Evolutionary conservation across 1,140 invertebrate species (phyloP), one percentile per base, ranked within the genome.

Genomic region (Onthophagus taurus): DNA sequence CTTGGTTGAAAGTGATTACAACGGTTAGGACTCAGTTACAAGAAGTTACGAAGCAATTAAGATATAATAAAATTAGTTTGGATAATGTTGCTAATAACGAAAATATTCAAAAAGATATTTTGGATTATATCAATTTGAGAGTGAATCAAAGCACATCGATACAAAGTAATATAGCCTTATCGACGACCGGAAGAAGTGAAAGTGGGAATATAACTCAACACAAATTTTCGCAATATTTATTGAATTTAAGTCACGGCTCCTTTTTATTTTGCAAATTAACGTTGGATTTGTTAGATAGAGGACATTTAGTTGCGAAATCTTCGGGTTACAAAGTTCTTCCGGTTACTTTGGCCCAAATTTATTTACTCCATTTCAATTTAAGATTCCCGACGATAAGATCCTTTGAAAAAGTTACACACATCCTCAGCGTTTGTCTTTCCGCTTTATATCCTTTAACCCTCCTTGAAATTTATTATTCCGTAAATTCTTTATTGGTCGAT

Each of bases 281-380:
- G 3, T 69, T 98, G n/a, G 92, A 97, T 69, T 74, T 97, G 24
- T 82, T 97, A 45, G 90, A 95, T 61, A 77, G 83, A 56, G 93
- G 93, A 8, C 85, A 92, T 56, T 74, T 98, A 44, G 90, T 95
- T 7, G 80, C 93, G 21, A 95, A 95, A 68, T 93, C 89, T 8
- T 78, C 85, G 0, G 88, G 88, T 56, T 91, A 94, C 66, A 90
- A 95, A 75, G 87, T 88, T 13, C 71, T 97, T 13, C 94, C 94
- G 1, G 85, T 93, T 21, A 89, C 87, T 2, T 67, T 97, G 14
- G 83, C 85, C 1, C 89, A 97, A 67, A 89, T 97, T 57, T 97
- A 94, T 61, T 69, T 90, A 45, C 68, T 97, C 7, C 84, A 92
- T 67, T 97, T 97, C 64, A 96, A 97, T 70, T 66, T 95, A 17